phyloP scores from a whole-genome alignment of 2,888 invertebrate species.

The Parnassius glacialis region DNA sequence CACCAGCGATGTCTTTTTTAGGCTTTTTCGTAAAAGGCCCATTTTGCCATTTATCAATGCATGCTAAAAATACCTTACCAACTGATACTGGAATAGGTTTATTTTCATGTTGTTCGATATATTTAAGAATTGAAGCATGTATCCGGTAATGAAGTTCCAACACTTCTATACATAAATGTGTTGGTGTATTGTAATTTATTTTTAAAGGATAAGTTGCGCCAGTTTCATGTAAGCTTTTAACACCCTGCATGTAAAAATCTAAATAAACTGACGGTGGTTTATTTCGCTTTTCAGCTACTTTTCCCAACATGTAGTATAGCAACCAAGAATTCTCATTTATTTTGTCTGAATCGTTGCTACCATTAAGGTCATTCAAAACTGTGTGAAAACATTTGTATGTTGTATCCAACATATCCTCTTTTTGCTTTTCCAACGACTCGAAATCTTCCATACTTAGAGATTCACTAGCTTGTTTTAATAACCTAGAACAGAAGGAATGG shows the following conservation, averaged over 20 bases:
- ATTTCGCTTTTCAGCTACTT: constrained; percentile 93
- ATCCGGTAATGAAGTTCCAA: constrained; percentile 92
- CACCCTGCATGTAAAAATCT: constrained; percentile 90
- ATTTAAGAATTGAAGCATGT: constrained; percentile 94
- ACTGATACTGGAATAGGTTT: constrained; percentile 82
- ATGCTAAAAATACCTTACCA: constrained; percentile 82
- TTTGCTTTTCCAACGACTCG: constrained; percentile 86
- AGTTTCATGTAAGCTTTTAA: constrained; percentile 87
- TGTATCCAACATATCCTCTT: constrained; percentile 88
- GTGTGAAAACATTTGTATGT: constrained; percentile 89
- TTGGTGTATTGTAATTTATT: constrained; percentile 92
- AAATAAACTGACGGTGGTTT: constrained; percentile 87
- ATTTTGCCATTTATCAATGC: constrained; percentile 74
- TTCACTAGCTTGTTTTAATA: constrained; percentile 90
- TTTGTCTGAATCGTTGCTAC: constrained; percentile 74
- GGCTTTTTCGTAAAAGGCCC: constrained; percentile 65
- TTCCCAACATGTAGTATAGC: constrained; percentile 97
- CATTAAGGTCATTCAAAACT: constrained; percentile 83
- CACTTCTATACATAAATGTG: constrained; percentile 92
- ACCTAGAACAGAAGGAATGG: constrained; percentile 93
- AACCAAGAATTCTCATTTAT: constrained; percentile 94
- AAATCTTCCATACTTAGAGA: constrained; percentile 88
- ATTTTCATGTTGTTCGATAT: constrained; percentile 88
- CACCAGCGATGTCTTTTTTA: constrained; percentile 51
- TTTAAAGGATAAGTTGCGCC: constrained; percentile 92